These are phyloP conservation scores for Sinonovacula constricta DNA, from an alignment of 1,140 invertebrate species.

Conservation along the genomic window DNA sequence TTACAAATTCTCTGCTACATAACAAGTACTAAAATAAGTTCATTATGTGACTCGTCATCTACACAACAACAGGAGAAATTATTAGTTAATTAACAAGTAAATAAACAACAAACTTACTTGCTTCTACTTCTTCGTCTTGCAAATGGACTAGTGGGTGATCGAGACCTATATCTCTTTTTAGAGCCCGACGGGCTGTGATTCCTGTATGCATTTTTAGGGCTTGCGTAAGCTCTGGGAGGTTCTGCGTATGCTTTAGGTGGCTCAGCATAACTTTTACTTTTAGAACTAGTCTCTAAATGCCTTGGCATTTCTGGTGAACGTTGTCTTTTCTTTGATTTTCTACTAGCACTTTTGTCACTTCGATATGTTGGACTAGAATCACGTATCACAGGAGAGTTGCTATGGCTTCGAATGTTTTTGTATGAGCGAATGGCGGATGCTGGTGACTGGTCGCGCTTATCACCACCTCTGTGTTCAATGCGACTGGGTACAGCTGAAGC, in stretches of 20 bases:
- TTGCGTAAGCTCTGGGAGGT: constrained; percentile 54
- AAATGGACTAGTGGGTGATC: constrained; percentile 58
- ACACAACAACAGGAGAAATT: too few relatives aligned
- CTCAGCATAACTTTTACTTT: constrained; percentile 53
- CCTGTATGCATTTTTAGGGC: constrained; percentile 56
- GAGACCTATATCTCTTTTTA: constrained; percentile 61
- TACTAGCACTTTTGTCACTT: constrained; percentile 54
- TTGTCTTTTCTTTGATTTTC: constrained; percentile 63
- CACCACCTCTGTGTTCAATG: constrained; percentile 37
- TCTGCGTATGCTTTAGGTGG: constrained; percentile 62
- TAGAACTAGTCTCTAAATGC: constrained; percentile 23
- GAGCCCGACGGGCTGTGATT: constrained; percentile 53
- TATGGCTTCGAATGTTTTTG: constrained; percentile 64
- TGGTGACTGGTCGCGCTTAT: constrained; percentile 63
- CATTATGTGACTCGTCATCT: too few relatives aligned
- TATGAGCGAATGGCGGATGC: constrained; percentile 68
- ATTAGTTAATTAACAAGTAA: too few relatives aligned
- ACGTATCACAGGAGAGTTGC: constrained; percentile 62
- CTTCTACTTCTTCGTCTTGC: constrained; percentile 51
- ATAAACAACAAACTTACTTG: constrained; percentile 58
- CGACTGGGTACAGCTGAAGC: constrained; percentile 50
- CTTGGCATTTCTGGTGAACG: constrained; percentile 58
- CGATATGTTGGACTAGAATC: constrained; percentile 57
- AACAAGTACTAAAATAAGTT: too few relatives aligned
- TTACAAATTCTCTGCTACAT: too few relatives aligned